A percentile compares a stretch with the other conserved stretches of the same genome.
These are phyloP conservation scores for Lathronympha strigana DNA, from an alignment of 2,888 invertebrate species.

Conservation along the genomic window DNA sequence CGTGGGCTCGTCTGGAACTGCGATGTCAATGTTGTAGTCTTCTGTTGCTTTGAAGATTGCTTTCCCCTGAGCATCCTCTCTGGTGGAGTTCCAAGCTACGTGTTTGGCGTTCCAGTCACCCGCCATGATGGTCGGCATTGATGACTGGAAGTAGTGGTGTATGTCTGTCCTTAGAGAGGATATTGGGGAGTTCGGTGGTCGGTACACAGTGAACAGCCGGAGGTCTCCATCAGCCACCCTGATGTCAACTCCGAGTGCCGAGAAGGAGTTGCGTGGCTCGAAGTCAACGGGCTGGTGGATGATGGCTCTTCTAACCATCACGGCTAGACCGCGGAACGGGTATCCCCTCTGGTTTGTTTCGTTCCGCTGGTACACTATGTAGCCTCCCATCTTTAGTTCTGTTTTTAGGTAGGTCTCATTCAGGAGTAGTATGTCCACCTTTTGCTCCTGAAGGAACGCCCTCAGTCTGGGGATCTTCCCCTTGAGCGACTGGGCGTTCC, in stretches of 20 bases:
- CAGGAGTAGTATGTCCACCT: conserved; percentile 19
- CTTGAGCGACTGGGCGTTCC: conserved; percentile 28
- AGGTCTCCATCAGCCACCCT: background rate
- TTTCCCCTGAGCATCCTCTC: background rate
- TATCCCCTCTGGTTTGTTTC: background rate
- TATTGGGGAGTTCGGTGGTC: background rate
- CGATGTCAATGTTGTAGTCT: background rate
- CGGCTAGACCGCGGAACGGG: conserved; percentile 5
- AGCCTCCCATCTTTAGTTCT: background rate
- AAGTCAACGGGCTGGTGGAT: conserved; percentile 14
- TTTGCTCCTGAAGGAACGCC: background rate
- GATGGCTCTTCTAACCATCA: background rate
- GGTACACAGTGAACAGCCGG: background rate
- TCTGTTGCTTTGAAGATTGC: background rate
- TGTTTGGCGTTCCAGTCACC: background rate
- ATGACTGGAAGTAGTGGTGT: background rate
- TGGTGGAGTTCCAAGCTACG: background rate
- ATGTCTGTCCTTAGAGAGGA: background rate
- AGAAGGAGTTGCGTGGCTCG: background rate
- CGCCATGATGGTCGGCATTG: background rate
- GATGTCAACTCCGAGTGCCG: conserved; percentile 9
- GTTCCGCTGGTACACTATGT: conserved; percentile 8
- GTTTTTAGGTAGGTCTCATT: background rate
- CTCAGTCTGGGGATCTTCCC: conserved; percentile 13
- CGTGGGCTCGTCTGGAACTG: background rate